A percentile compares a stretch with the other conserved stretches of the same genome.
Conservation (phyloP, 2,888 invertebrate species). For the Gortyna flavago region DNA sequence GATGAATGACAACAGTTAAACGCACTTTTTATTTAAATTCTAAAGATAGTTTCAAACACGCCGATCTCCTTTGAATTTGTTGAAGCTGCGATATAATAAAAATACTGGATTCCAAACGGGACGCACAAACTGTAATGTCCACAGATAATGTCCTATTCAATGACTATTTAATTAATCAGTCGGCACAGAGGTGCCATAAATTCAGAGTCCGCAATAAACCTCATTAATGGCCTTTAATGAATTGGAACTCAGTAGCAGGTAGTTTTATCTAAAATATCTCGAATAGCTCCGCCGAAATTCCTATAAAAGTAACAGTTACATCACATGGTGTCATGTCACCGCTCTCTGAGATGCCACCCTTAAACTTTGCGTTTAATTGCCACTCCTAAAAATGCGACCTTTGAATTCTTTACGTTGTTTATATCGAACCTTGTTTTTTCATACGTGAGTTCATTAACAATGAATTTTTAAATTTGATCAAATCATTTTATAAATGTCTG, state of each 20-base stretch:
- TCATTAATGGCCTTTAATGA: constrained; percentile 87
- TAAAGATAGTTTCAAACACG: constrained; percentile 54
- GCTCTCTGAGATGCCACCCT: constrained; percentile 70
- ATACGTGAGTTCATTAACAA: neutral
- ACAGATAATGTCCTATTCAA: constrained; percentile 77
- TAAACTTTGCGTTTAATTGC: constrained; percentile 82
- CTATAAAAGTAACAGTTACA: constrained; percentile 80
- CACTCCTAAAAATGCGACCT: constrained; percentile 72
- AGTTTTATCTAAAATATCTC: constrained; percentile 80
- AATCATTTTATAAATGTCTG: constrained; percentile 41
- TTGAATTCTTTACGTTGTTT: constrained; percentile 63
- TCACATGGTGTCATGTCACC: constrained; percentile 70
- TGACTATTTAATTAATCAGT: constrained; percentile 85
- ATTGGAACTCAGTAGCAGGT: constrained; percentile 87
- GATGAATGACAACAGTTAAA: constrained; percentile 43
- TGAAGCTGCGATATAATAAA: constrained; percentile 64
- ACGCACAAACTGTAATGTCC: constrained; percentile 69
- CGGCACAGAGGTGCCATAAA: constrained; percentile 77
- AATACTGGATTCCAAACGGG: constrained; percentile 67
- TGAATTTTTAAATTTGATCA: constrained; percentile 29
- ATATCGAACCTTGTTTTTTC: constrained; percentile 41
- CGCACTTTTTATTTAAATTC: constrained; percentile 59
- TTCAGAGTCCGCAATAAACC: constrained; percentile 81
- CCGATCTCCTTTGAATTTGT: constrained; percentile 61
- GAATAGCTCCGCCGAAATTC: constrained; percentile 74